Evolutionary conservation across 2,113 vertebrate species (phyloP).

Genomic region (Colius striatus): DNA sequence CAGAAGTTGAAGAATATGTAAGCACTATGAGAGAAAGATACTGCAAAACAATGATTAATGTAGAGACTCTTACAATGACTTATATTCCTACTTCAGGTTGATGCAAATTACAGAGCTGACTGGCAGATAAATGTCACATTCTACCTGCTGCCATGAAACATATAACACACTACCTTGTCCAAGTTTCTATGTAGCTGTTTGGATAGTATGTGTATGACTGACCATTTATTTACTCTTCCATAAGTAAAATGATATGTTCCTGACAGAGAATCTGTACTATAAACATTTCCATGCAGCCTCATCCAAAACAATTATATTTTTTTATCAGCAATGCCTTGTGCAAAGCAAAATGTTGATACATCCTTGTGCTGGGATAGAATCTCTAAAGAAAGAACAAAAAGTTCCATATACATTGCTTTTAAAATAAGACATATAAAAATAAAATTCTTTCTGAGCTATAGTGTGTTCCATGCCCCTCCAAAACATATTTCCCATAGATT

Average conservation of each 20-base stretch:
- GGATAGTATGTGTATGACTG: background rate
- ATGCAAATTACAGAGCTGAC: background rate
- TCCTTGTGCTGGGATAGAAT: background rate
- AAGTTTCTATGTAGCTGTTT: background rate
- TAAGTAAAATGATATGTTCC: background rate
- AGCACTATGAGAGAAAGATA: background rate
- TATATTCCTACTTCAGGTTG: background rate
- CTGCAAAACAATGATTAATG: background rate
- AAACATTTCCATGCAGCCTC: background rate
- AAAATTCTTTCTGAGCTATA: background rate
- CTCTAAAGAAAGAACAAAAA: background rate
- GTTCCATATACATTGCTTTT: background rate
- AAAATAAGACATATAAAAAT: background rate
- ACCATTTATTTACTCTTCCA: background rate
- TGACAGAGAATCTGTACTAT: background rate
- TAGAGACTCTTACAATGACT: background rate
- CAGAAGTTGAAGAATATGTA: background rate
- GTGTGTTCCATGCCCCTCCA: background rate
- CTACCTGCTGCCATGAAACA: background rate
- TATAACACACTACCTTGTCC: background rate
- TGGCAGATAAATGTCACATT: background rate
- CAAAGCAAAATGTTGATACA: background rate
- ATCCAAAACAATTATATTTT: background rate
- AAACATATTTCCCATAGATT: background rate
- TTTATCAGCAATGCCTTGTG: background rate